Base-by-base conservation (phyloP, 1,140 invertebrate genomes). In the Lordiphosa stackelbergi region DNA sequence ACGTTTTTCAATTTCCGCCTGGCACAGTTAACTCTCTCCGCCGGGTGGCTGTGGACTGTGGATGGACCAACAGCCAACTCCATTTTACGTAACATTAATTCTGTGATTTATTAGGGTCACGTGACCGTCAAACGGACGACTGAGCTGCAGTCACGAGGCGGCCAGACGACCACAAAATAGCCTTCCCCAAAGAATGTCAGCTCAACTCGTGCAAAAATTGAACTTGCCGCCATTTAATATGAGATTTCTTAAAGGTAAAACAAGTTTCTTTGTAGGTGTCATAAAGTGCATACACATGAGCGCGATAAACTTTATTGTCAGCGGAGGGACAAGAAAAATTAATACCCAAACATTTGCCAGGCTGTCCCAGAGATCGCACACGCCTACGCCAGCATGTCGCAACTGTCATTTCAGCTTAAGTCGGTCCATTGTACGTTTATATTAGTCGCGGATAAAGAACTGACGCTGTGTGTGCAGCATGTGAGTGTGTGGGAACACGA, bases 71-170 rank as follows among this genome's bases (percentile, higher is more conserved):
- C 31, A 62, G 65, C 66, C 62, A 79, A 87, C 85, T 86, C 78
- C 85, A 87, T 87, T 87, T 87, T 85, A 87, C 85, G 85, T 87
- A 87, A 87, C 85, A 87, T 87, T 87, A 87, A 87, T 87, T 86
- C 85, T 57, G 85, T 87, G 85, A 87, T 87, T 87, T 87, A 87
- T 87, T 87, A 85, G 85, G 85, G 85, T 87, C 85, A 87, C 85
- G 85, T 87, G 85, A 86, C 81, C 75, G 66, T 70, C 75, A 81
- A 85, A 85, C 72, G 81, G 75, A 83, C 75, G 68, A 77, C 56
- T 83, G 73, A 57, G 71, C 62, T 60, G 73, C 62, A 59, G 71
- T 74, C 70, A 81, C 74, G 66, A 69, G 75, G 40, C 75, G 38
- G 61, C 56, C 74, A 79, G 74, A 69, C 74, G 74, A 68, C 64